Evolutionary conservation across 2,888 invertebrate genomes (phyloP), one percentile per base, ranked within the genome.

Genomic region (Galerucella nymphaeae): DNA sequence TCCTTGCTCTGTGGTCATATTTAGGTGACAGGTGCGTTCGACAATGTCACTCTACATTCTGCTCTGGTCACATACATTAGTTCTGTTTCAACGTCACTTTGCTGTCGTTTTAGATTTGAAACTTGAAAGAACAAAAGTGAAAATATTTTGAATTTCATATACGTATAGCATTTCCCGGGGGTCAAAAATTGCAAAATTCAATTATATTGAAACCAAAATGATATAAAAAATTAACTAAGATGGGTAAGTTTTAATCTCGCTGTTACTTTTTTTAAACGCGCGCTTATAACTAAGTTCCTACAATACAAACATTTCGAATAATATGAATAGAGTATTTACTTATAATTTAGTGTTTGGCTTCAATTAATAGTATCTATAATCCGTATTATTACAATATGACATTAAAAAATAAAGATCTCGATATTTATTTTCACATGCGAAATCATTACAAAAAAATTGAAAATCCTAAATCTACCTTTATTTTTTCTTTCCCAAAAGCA

Each of bases 391-490:
- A 53, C 8, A 63, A 57, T 71, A 82, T 82, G 82, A 79, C 81
- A 67, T 64, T 82, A 64, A 77, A 78, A 58, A 73, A 75, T 67
- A 76, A 83, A 69, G 83, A 85, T 74, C 79, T 85, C 55, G 76
- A 75, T 59, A 68, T 79, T 48, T 85, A 83, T 79, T 85, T 85
- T 78, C 88, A 87, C 72, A 87, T 88, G 88, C 83, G 82, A 71
- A 85, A 86, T 78, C 88, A 88, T 81, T 88, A 87, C 76, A 84
- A 83, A 71, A 84, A 85, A 77, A 75, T 87, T 57, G 82, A 79
- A 77, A 81, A 81, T 61, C 86, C 84, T 20, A 86, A 86, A 81
- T 82, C 85, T 77, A 79, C 82, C 62, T 83, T 87, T 71, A 85
- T 86, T 80, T 84, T 85, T 72, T 84, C 85, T 75, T 73, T 81